Percentiles rank a stretch among this genome's conserved stretches.
Evolutionary conservation across 1,140 invertebrate genomes (phyloP).

Genomic region (Drosophila albomicans): DNA sequence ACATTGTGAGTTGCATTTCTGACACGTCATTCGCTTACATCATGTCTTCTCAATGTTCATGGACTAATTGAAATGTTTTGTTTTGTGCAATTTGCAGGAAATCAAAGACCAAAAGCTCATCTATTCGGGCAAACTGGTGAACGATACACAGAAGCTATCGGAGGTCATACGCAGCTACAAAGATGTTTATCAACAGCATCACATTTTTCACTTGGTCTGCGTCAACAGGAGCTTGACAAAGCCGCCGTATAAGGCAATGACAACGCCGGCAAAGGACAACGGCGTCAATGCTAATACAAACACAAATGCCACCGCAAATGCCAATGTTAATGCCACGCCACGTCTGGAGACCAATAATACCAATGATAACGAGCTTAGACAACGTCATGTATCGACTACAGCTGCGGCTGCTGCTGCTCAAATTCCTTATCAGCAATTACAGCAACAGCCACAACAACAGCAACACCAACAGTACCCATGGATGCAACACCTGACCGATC

Average conservation of each 20-base stretch:
- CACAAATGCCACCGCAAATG: constrained; percentile 23
- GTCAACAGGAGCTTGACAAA: constrained; percentile 85
- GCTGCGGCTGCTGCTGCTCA: constrained; percentile 26
- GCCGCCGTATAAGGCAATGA: constrained; percentile 51
- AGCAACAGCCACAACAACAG: constrained; percentile 39
- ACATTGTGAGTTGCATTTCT: background rate
- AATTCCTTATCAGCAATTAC: constrained; percentile 36
- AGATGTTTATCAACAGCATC: constrained; percentile 87
- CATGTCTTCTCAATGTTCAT: background rate
- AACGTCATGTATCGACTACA: constrained; percentile 65
- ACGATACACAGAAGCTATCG: constrained; percentile 90
- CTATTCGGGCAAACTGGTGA: constrained; percentile 94
- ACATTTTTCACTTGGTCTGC: constrained; percentile 94
- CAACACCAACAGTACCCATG: constrained; percentile 29
- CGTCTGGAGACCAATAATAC: constrained; percentile 39
- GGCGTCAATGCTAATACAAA: constrained; percentile 40
- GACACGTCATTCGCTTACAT: background rate
- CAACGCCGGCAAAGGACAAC: constrained; percentile 43
- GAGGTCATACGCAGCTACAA: constrained; percentile 92
- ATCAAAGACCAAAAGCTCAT: constrained; percentile 94
- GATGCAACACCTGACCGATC: constrained; percentile 42
- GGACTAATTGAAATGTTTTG: background rate
- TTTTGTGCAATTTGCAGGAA: constrained; percentile 84
- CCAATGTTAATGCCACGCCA: constrained; percentile 13
- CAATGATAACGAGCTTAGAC: constrained; percentile 83